Percentiles rank a stretch among this genome's conserved stretches.
phyloP scores from a whole-genome alignment of 2,797 vertebrate genomes.

The Leucoraja ocellata region DNA sequence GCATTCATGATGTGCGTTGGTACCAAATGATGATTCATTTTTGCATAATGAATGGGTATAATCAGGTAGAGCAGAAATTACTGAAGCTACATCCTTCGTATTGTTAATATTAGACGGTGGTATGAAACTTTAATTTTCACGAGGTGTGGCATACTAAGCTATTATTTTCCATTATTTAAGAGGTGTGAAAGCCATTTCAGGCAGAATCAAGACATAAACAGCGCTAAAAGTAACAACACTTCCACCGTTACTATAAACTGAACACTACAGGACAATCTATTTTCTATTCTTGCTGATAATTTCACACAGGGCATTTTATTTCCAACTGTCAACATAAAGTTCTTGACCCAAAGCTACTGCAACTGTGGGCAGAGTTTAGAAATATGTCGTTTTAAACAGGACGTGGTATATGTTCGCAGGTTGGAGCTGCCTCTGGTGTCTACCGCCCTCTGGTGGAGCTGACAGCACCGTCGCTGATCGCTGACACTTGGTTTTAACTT shows the following conservation, averaged over 20 bases:
- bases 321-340: background rate
- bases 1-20: background rate
- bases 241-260: background rate
- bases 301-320: conserved; percentile 27
- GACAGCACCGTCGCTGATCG: background rate
- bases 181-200: background rate
- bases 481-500: too few relatives aligned
- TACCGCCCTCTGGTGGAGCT: background rate
- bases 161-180: background rate
- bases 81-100: background rate
- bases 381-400: background rate
- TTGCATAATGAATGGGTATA: background rate
- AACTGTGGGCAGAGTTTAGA: background rate
- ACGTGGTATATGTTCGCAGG: background rate
- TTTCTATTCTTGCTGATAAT: conserved; percentile 14
- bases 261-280: background rate
- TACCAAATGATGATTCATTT: background rate
- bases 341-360: conserved; percentile 3
- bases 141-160: too few relatives aligned
- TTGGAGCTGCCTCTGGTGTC: background rate
- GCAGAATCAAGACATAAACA: background rate
- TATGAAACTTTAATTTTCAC: background rate
- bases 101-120: background rate
- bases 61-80: background rate
- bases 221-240: background rate